phyloP scores from a whole-genome alignment of 1,140 invertebrate species.

The Zaprionus tsacasi region DNA sequence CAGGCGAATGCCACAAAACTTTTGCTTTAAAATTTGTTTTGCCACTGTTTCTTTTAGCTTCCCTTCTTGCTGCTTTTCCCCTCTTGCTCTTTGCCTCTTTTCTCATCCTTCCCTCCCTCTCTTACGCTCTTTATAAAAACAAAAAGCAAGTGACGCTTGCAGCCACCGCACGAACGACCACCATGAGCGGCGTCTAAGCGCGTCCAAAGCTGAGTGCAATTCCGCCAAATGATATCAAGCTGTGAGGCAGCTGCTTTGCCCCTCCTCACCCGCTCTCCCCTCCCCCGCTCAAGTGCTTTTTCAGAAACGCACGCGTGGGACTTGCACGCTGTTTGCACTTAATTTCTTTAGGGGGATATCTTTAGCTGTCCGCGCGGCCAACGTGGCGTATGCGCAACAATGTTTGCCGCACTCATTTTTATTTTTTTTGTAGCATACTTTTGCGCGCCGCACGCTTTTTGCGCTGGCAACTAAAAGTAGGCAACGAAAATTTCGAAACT shows the following conservation, averaged over 20 bases:
- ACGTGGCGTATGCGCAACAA: conserved; percentile 70
- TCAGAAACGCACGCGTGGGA: conserved; percentile 71
- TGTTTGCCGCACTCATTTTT: conserved; percentile 62
- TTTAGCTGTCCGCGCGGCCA: conserved; percentile 26
- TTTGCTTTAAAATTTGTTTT: conserved; percentile 64
- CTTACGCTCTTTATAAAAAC: not conserved
- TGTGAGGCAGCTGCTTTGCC: not conserved
- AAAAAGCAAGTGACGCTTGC: conserved; percentile 1
- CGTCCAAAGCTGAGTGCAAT: conserved; percentile 45
- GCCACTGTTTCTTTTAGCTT: conserved; percentile 14
- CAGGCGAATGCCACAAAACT: conserved; percentile 57
- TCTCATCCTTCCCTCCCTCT: not conserved
- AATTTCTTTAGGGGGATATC: conserved; percentile 72
- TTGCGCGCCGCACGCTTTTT: conserved; percentile 36
- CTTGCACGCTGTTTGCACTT: conserved; percentile 66
- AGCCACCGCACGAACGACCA: conserved; percentile 29
- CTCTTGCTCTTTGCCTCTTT: too few species aligned
- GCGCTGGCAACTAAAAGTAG: conserved; percentile 49
- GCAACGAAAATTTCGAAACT: conserved; percentile 42
- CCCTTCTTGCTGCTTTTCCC: not conserved
- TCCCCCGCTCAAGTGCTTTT: conserved; percentile 26
- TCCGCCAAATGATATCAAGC: conserved; percentile 37
- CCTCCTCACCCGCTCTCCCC: not conserved
- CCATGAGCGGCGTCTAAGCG: conserved; percentile 29
- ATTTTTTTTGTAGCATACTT: conserved; percentile 66